Percentiles rank a stretch among this genome's conserved stretches.
Evolutionary conservation across 2,888 invertebrate species (phyloP).

Genomic region (Desoria tigrina): DNA sequence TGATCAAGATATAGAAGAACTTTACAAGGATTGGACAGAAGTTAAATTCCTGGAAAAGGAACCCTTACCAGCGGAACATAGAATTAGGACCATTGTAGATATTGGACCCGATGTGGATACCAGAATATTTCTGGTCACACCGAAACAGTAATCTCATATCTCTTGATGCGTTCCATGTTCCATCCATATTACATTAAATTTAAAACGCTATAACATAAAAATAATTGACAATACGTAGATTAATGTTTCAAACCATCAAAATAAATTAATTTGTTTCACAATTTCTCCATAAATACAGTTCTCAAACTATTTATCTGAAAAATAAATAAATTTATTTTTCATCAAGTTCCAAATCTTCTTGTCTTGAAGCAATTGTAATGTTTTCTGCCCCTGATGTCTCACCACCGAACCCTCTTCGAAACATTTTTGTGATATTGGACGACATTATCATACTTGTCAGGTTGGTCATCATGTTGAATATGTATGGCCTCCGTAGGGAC

Average conservation of each 20-base stretch:
- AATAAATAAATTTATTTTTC: not conserved
- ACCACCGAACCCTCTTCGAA: constrained; percentile 24
- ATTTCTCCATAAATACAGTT: no score
- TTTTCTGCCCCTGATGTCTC: no score
- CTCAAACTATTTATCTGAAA: not conserved
- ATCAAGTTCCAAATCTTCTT: constrained; percentile 15
- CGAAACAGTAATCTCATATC: constrained; percentile 23
- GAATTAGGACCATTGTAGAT: constrained; percentile 7
- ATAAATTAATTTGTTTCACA: no score
- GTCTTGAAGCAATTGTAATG: constrained; percentile 12
- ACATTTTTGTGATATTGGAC: constrained; percentile 28
- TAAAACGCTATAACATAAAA: not conserved
- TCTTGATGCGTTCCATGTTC: no score
- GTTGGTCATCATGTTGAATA: constrained; percentile 33
- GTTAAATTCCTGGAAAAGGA: constrained; percentile 18
- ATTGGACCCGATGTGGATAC: constrained; percentile 23
- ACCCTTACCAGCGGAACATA: constrained; percentile 15
- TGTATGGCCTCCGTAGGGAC: constrained; percentile 30
- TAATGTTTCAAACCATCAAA: no score
- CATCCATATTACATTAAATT: no score
- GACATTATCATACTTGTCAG: constrained; percentile 35
- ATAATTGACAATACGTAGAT: no score
- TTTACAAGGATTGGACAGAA: constrained; percentile 39
- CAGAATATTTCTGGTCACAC: constrained; percentile 29
- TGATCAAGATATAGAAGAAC: constrained; percentile 36